These are phyloP conservation scores for Yponomeuta evonymella DNA, from an alignment of 2,888 invertebrate species.

Conservation along the genomic window DNA sequence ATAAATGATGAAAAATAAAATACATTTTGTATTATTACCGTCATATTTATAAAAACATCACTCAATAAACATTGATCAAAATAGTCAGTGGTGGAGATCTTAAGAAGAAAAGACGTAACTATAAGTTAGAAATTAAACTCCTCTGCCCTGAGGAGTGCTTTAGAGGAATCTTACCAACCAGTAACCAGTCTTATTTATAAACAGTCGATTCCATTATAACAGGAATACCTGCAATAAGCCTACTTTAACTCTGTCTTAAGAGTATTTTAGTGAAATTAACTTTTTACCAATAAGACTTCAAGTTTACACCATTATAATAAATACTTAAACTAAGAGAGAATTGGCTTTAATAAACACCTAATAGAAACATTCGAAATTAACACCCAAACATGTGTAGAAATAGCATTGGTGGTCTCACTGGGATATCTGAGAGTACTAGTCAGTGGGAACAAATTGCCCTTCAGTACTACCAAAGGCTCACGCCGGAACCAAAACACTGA, in stretches of 20 bases:
- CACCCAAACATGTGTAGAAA: conserved; percentile 67
- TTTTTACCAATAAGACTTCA: not conserved
- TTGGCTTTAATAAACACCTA: conserved; percentile 56
- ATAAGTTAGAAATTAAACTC: too few relatives aligned
- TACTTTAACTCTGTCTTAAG: too few relatives aligned
- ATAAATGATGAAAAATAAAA: conserved; percentile 41
- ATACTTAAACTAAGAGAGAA: conserved; percentile 32
- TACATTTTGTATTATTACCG: conserved; percentile 23
- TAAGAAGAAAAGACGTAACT: too few relatives aligned
- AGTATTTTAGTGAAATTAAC: too few relatives aligned
- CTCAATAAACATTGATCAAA: too few relatives aligned
- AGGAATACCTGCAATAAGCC: too few relatives aligned
- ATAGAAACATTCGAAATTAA: conserved; percentile 63
- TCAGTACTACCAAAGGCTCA: conserved; percentile 59
- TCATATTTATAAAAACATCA: too few relatives aligned
- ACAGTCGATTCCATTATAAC: too few relatives aligned
- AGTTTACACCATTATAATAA: not conserved
- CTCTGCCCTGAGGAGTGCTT: too few relatives aligned
- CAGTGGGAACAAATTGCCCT: conserved; percentile 60
- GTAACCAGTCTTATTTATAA: too few relatives aligned
- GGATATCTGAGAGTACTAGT: conserved; percentile 57
- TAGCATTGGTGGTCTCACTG: conserved; percentile 57
- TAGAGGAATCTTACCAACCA: too few relatives aligned
- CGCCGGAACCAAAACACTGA: conserved; percentile 62
- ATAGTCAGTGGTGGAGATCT: too few relatives aligned